A percentile compares a stretch with the other conserved stretches of the same genome.
Conservation (phyloP, 2,113 vertebrate species). For the Muscicapa adusta region DNA sequence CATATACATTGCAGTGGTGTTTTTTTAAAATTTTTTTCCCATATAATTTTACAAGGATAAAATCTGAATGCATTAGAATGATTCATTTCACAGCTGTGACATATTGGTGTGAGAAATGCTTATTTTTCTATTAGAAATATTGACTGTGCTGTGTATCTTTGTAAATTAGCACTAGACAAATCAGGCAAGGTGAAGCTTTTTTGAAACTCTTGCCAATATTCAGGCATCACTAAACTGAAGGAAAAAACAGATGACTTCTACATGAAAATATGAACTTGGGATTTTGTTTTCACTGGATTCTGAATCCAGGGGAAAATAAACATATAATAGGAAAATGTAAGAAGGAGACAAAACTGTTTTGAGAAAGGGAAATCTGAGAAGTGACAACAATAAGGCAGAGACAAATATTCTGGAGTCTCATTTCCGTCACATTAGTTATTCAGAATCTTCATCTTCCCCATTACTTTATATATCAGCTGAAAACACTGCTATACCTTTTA, state of each 20-base stretch:
- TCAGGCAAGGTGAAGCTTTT: not conserved
- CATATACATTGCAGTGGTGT: fast-evolving
- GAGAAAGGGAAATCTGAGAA: not conserved
- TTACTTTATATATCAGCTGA: not conserved
- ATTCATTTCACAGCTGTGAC: not conserved
- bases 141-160: not conserved
- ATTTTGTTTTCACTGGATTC: not conserved
- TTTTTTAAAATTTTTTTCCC: not conserved
- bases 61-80: not conserved
- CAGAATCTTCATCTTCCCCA: not conserved
- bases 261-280: not conserved
- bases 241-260: not conserved
- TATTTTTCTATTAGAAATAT: not conserved
- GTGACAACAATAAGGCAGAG: not conserved
- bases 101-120: not conserved
- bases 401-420: not conserved
- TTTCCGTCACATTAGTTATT: not conserved
- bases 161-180: not conserved
- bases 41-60: not conserved
- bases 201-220: not conserved
- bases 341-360: not conserved
- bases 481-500: not conserved
- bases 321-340: not conserved
- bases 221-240: not conserved
- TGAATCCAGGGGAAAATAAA: not conserved